These are phyloP conservation scores for Azorinus chamasolen DNA, from an alignment of 2,888 invertebrate species.

Conservation along the genomic window DNA sequence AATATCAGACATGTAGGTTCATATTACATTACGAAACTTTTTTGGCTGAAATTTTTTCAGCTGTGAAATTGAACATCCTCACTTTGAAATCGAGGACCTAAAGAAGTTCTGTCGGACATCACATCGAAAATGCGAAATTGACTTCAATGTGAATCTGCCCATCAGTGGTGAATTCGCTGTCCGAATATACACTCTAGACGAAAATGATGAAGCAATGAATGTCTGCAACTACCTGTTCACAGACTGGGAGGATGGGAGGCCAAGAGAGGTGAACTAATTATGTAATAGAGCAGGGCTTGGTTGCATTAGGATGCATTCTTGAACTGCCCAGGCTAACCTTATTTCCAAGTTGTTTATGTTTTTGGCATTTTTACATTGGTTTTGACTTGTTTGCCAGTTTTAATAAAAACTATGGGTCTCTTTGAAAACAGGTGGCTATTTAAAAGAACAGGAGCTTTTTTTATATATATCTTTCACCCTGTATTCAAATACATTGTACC, in stretches of 20 bases:
- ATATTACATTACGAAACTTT: background rate
- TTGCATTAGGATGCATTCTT: background rate
- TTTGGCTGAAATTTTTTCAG: conserved; percentile 14
- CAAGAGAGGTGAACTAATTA: conserved; percentile 51
- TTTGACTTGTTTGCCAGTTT: no score
- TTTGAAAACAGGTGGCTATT: no score
- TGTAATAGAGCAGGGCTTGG: background rate
- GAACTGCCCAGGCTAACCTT: background rate
- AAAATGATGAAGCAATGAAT: conserved; percentile 43
- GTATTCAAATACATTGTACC: no score
- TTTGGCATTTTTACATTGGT: no score
- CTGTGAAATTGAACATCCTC: conserved; percentile 39
- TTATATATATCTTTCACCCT: no score
- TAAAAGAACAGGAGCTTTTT: no score
- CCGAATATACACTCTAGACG: conserved; percentile 66
- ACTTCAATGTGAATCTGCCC: conserved; percentile 61
- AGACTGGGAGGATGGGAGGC: conserved; percentile 41
- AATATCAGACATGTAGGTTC: no score
- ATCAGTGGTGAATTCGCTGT: conserved; percentile 75
- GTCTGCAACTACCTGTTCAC: conserved; percentile 68
- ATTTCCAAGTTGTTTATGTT: no score
- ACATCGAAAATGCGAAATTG: conserved; percentile 41
- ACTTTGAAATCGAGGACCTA: conserved; percentile 27
- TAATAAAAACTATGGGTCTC: no score
- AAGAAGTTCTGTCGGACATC: conserved; percentile 28